Percentiles rank a stretch among this genome's conserved stretches.
Conservation (phyloP, 2,113 vertebrate species). For the Terrapene triunguis region DNA sequence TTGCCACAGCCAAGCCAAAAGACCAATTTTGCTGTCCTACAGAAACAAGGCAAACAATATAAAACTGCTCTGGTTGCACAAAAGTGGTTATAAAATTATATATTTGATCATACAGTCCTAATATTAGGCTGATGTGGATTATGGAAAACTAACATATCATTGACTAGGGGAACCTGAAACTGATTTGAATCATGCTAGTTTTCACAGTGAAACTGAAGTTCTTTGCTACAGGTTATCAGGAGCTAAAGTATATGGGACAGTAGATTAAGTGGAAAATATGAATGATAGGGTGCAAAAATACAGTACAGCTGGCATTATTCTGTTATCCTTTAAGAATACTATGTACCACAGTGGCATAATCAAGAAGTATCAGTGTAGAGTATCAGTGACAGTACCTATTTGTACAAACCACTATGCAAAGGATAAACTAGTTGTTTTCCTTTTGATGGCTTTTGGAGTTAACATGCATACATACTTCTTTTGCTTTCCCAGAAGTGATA, state of each 20-base stretch:
- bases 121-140: neutral
- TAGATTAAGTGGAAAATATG: neutral
- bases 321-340: neutral
- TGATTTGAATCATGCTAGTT: neutral
- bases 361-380: neutral
- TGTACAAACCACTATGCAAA: conserved; percentile 16
- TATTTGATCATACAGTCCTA: neutral
- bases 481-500: conserved; percentile 71
- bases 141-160: neutral
- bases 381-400: neutral
- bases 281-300: neutral
- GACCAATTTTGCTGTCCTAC: neutral
- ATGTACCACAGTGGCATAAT: neutral
- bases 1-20: neutral
- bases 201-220: neutral
- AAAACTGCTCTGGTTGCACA: neutral
- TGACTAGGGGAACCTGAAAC: neutral
- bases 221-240: neutral
- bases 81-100: neutral
- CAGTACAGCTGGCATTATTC: neutral
- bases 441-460: conserved; percentile 62
- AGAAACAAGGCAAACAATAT: neutral
- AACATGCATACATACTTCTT: conserved; percentile 65
- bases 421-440: conserved; percentile 61
- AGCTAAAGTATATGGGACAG: neutral